Evolutionary conservation across 2,113 vertebrate species (phyloP), one percentile per base, ranked within the genome.

Genomic region (Cinclus cinclus): DNA sequence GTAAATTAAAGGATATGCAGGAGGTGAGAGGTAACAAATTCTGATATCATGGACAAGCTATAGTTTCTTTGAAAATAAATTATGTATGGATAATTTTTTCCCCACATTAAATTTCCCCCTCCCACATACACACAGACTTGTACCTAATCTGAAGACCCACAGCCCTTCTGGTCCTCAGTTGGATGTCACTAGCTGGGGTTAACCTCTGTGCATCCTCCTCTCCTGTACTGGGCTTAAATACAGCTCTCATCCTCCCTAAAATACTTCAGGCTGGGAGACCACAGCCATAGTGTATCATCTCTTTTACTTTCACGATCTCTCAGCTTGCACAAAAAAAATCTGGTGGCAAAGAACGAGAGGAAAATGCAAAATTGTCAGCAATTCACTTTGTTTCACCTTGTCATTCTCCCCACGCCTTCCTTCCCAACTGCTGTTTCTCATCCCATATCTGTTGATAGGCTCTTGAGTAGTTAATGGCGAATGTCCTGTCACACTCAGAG

Each of bases 181-280:
- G 62, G 37, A 44, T 83, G 41, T n/a, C 46, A 70, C 14, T n/a
- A 74, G 10, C n/a, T 55, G 47, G 35, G 11, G n/a, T 44, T 65
- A 87, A 80, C 42, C 33, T 58, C 79, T 80, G 6, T 30, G 16
- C 33, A 44, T 30, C 41, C 14, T 76, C 15, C 39, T 64, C 15
- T 79, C 12, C 30, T 10, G 9, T 4, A 4, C 0, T 3, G 0
- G 25, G 17, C 62, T 90, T 44, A 49, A 59, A 9, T 16, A 46
- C 31, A 89, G 47, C 56, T 74, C 39, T 37, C 27, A 59, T 50
- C 37, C 33, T 73, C 41, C 52, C 55, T 81, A 65, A 95, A 78
- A 50, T 50, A 46, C 47, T 87, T 33, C 28, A 63, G 55, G 83
- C 78, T 70, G 37, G 28, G 63, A 77, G 15, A 73, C 76, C 16